Base-by-base conservation (phyloP, 2,888 invertebrate species). In the Leptopilina drosophilae region DNA sequence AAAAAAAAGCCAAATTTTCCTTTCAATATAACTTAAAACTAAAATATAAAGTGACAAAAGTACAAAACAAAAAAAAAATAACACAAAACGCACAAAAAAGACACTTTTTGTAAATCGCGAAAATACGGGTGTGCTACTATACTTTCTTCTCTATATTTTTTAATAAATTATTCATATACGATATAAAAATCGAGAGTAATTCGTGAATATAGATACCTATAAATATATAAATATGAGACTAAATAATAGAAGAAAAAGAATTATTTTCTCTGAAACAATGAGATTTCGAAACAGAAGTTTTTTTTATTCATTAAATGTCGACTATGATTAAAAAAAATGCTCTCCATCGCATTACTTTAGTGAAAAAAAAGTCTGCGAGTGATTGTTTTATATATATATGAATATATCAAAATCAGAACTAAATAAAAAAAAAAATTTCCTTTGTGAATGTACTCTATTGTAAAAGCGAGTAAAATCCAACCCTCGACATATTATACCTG, bases 321-420 rank as follows among this genome's bases (percentile, higher is more conserved):
- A 56, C 56, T 73, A 42, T 42, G 40, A 33, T 73, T 11, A 14
- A 73, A 73, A 73, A 73, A 73, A 53, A 33, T 73, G 56, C n/a
- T 73, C 33, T 56, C 33, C 26, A n/a, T 53, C 56, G 56, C 33
- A 33, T 33, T 33, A 33, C 33, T 33, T 33, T 33, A 33, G 14
- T 33, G 12, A 14, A 49, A n/a, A 53, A 69, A 73, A 73, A 53
- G 53, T 56, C 53, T 73, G 53, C 73, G 53, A 73, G 73, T 73
- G 73, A 73, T 73, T 73, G 73, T 73, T 9, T 42, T 49, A 49
- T 49, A 49, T 49, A 49, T 49, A 56, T 33, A 20, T n/a, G 9
- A 26, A 33, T 33, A 73, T 33, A 73, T 33, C 26, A 56, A 26
- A 73, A 33, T 56, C 33, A 56, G 9, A 53, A 33, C n/a, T 56